Evolutionary conservation across 2,113 vertebrate genomes (phyloP), one percentile per base, ranked within the genome.

Genomic region (Upupa epops): DNA sequence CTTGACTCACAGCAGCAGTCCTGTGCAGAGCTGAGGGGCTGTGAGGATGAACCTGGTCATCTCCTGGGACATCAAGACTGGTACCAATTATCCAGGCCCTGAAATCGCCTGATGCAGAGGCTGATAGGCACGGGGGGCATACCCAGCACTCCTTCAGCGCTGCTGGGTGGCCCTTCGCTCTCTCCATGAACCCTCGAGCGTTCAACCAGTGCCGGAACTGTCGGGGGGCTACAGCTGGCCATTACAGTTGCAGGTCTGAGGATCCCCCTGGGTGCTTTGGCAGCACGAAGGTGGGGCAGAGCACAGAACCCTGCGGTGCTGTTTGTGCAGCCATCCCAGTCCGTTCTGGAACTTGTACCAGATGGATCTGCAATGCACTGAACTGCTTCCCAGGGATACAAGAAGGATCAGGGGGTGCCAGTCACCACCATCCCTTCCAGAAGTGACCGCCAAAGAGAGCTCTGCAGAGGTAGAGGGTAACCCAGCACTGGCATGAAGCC

Each of bases 81-180:
- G 36, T 18, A 74, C 94, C 89, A 89, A 66, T 94, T 92, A 92
- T 86, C 92, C 75, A 91, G 65, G 28, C 51, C n/a, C 68, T 93
- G 86, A 88, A 95, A 95, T 48, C 52, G 52, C 80, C 92, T 70
- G 13, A 85, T 90, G 36, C 54, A 86, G 94, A 96, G 88, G 54
- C 29, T 88, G 75, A 69, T 34, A 91, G 81, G 58, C 45, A 55
- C 34, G 93, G 83, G 3, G 82, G 42, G 29, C 19, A 11, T 78
- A 68, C 74, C 45, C 48, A 65, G 31, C 52, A 86, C 45, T 78
- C n/a, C 72, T 70, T 83, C 34, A 89, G 32, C 32, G 48, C 70
- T 94, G 48, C 40, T 21, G 61, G 66, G 34, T 78, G 31, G 68
- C 42, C 82, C n/a, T 72, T 83, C 46, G 3, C 83, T 92, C 36